Conservation (phyloP, 2,888 invertebrate genomes). For the Ectemnius lituratus region DNA sequence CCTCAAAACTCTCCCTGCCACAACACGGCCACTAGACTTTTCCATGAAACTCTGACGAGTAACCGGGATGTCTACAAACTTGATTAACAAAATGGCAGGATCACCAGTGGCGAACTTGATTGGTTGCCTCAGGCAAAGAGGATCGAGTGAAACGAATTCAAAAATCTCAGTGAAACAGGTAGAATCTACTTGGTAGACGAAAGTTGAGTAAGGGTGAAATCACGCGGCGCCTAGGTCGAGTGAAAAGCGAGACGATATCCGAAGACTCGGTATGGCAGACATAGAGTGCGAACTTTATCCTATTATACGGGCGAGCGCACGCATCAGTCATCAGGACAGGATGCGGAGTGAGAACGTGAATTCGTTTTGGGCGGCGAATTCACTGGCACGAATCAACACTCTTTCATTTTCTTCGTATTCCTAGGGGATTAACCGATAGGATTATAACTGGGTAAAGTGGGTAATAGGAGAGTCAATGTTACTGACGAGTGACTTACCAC, state of each 20-base stretch:
- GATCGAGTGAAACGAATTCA: too few relatives aligned
- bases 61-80: too few relatives aligned
- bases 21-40: too few relatives aligned
- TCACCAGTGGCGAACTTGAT: not conserved
- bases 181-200: not conserved
- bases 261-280: conserved; percentile 1
- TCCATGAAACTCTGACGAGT: too few relatives aligned
- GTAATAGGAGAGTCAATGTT: conserved; percentile 16
- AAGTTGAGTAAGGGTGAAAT: conserved; percentile 36
- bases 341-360: conserved; percentile 9
- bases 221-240: conserved; percentile 40
- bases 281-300: conserved; percentile 35
- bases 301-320: conserved; percentile 40
- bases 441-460: not conserved
- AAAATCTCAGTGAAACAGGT: too few relatives aligned
- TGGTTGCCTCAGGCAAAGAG: not conserved
- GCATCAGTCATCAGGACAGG: conserved; percentile 38
- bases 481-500: conserved; percentile 81
- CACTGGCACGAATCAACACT: not conserved
- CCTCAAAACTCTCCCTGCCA: too few relatives aligned
- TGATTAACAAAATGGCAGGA: too few relatives aligned
- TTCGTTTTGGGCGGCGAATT: not conserved
- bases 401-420: too few relatives aligned
- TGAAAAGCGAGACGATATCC: conserved; percentile 42
- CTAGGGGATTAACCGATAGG: not conserved